phyloP scores from a whole-genome alignment of 2,888 invertebrate species.

The Ectemnius lituratus region DNA sequence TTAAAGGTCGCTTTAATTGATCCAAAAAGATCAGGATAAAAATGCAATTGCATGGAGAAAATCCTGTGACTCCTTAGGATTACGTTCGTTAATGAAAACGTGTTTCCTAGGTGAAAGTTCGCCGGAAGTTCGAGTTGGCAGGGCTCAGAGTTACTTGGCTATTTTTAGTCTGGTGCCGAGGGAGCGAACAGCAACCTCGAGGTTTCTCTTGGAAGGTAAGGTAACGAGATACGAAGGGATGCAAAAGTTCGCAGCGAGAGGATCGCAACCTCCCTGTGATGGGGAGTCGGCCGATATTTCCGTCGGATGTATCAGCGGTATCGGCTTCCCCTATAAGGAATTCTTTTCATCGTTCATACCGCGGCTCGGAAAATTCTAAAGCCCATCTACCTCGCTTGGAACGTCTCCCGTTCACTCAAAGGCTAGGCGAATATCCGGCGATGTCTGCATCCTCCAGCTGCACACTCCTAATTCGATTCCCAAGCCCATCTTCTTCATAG shows the following conservation, averaged over 20 bases:
- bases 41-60: no score
- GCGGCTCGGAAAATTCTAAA: constrained; percentile 40
- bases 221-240: neutral
- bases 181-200: neutral
- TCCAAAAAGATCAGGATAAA: no score
- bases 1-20: no score
- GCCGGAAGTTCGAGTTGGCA: no score
- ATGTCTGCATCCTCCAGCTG: constrained; percentile 13
- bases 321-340: constrained; percentile 30
- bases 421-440: constrained; percentile 22
- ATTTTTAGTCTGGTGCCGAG: no score
- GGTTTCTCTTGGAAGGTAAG: neutral
- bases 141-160: neutral
- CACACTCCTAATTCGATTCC: constrained; percentile 44
- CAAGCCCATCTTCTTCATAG: constrained; percentile 25
- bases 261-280: neutral
- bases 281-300: constrained; percentile 38
- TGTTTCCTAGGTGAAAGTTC: no score
- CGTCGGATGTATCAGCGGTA: constrained; percentile 34
- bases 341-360: constrained; percentile 40
- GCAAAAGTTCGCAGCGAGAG: constrained; percentile 6
- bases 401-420: constrained; percentile 15
- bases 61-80: no score
- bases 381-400: constrained; percentile 11
- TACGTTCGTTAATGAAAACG: no score